Evolutionary conservation across 1,140 invertebrate species (phyloP).

Genomic region (Hylyphantes graminicola): DNA sequence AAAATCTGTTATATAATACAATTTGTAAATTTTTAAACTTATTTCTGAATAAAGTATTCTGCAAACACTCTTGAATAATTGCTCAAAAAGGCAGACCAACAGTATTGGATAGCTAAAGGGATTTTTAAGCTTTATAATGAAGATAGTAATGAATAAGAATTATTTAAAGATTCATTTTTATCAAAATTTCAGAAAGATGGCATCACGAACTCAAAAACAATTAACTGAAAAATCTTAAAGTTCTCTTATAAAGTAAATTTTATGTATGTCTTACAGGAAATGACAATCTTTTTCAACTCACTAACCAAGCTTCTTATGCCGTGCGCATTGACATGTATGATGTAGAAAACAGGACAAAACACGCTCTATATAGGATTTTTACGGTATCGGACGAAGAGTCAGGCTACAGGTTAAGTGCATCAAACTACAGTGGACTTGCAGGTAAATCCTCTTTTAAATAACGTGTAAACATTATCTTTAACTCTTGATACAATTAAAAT

Average conservation of each 20-base stretch:
- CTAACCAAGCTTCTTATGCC: constrained; percentile 7
- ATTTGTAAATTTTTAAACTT: too few relatives aligned
- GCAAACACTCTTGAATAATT: too few relatives aligned
- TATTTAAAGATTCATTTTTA: neutral
- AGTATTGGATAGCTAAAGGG: neutral
- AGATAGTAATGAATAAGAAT: neutral
- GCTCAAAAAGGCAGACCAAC: neutral
- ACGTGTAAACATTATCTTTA: too few relatives aligned
- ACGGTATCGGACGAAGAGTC: neutral
- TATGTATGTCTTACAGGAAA: neutral
- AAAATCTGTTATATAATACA: too few relatives aligned
- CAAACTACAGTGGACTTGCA: neutral
- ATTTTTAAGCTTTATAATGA: neutral
- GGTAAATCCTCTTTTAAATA: neutral
- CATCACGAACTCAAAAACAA: neutral
- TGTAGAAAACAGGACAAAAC: neutral
- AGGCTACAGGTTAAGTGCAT: neutral
- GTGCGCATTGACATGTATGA: neutral
- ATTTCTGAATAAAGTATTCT: too few relatives aligned
- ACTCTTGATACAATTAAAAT: too few relatives aligned
- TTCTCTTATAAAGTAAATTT: neutral
- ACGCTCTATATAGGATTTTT: neutral
- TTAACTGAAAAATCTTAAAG: neutral
- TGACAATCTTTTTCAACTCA: neutral
- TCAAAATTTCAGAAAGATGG: neutral